Conservation (phyloP, 2,113 vertebrate species). For the Bucco capensis region DNA sequence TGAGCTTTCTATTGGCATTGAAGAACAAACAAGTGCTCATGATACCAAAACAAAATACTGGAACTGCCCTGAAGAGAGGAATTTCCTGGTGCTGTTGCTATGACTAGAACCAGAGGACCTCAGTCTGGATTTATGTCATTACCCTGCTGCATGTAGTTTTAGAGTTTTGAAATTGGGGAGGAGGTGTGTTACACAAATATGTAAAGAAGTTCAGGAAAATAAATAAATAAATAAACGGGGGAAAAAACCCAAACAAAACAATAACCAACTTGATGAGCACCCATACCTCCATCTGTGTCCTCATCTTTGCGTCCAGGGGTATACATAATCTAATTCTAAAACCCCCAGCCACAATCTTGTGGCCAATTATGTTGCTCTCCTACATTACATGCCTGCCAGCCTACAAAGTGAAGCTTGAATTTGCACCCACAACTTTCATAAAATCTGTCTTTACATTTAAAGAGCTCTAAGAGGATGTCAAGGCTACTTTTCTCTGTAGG, state of each 20-base stretch:
- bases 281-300: neutral
- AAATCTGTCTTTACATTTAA: neutral
- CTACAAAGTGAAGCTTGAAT: neutral
- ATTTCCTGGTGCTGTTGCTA: conserved; percentile 11
- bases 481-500: neutral
- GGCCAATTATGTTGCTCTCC: neutral
- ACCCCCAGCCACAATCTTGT: neutral
- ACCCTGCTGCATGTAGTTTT: neutral
- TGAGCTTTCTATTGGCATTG: neutral
- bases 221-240: no score
- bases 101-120: neutral
- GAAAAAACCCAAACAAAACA: no score
- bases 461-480: neutral
- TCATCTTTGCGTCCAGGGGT: neutral
- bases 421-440: neutral
- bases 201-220: neutral
- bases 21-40: neutral
- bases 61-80: conserved; percentile 3
- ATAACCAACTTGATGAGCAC: neutral
- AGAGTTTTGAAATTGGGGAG: neutral
- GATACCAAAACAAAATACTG: neutral
- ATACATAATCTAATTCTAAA: neutral
- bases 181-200: neutral
- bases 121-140: neutral
- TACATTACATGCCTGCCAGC: neutral